Conservation (phyloP, 2,888 invertebrate species). For the Melipona bicolor region DNA sequence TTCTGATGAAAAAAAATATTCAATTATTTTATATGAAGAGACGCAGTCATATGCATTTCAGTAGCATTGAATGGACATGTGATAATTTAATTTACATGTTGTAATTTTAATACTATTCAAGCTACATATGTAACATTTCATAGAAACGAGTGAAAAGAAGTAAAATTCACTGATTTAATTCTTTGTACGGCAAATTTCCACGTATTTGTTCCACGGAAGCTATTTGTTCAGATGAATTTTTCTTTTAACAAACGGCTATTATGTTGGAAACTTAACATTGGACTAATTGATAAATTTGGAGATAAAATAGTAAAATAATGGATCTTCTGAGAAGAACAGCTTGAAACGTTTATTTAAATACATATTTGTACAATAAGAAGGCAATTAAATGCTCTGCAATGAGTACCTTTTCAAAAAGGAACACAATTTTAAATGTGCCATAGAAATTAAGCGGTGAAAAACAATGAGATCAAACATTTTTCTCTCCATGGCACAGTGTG, state of each 20-base stretch:
- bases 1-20: too few species aligned
- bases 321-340: constrained; percentile 17
- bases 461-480: neutral
- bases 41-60: too few species aligned
- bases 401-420: neutral
- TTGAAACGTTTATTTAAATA: constrained; percentile 54
- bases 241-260: neutral
- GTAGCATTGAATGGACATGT: too few species aligned
- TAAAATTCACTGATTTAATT: neutral
- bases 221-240: neutral
- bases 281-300: neutral
- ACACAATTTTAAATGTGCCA: constrained; percentile 23
- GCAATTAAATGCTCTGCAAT: constrained; percentile 6
- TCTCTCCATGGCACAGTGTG: constrained; percentile 2
- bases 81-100: neutral
- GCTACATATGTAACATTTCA: too few species aligned
- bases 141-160: neutral
- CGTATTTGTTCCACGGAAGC: neutral
- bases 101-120: neutral
- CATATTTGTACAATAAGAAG: constrained; percentile 19
- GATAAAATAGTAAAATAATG: neutral
- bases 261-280: neutral
- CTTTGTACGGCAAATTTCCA: neutral
- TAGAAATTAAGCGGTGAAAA: neutral
- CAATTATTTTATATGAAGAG: too few species aligned